These are phyloP conservation scores for Spilosoma lubricipeda DNA, from an alignment of 2,888 invertebrate species.

Conservation along the genomic window DNA sequence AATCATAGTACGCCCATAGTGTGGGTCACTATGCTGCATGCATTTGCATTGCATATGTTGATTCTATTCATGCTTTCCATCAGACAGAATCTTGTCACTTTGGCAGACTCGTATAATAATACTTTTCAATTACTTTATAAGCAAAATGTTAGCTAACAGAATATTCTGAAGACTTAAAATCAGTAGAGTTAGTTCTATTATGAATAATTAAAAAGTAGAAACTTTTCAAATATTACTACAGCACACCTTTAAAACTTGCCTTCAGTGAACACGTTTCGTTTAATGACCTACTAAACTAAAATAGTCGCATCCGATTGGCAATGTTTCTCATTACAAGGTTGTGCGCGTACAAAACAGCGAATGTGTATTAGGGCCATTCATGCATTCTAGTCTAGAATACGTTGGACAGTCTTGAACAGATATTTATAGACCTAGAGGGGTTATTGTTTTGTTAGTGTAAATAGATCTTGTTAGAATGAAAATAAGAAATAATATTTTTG, in stretches of 20 bases:
- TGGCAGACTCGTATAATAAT: too few species aligned
- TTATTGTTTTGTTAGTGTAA: constrained; percentile 2
- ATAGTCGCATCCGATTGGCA: constrained; percentile 74
- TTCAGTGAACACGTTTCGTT: constrained; percentile 57
- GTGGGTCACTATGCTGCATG: too few species aligned
- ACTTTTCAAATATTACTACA: background rate
- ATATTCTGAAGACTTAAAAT: background rate
- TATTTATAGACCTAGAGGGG: constrained; percentile 36
- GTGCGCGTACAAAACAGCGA: constrained; percentile 59
- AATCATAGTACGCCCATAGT: too few species aligned
- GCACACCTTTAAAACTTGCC: constrained; percentile 37
- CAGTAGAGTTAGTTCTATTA: background rate
- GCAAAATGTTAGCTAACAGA: background rate
- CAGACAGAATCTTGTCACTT: too few species aligned
- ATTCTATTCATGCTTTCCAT: too few species aligned
- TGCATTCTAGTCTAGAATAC: constrained; percentile 40
- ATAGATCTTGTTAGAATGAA: background rate
- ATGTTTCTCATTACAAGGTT: constrained; percentile 66
- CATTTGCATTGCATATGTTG: too few species aligned
- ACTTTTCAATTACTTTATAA: background rate
- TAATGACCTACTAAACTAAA: constrained; percentile 78
- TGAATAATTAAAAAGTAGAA: background rate
- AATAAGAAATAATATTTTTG: background rate
- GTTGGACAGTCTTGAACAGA: constrained; percentile 21
- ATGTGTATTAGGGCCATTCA: constrained; percentile 60